Evolutionary conservation across 2,888 invertebrate genomes (phyloP).

Genomic region (Girardia tigrina): DNA sequence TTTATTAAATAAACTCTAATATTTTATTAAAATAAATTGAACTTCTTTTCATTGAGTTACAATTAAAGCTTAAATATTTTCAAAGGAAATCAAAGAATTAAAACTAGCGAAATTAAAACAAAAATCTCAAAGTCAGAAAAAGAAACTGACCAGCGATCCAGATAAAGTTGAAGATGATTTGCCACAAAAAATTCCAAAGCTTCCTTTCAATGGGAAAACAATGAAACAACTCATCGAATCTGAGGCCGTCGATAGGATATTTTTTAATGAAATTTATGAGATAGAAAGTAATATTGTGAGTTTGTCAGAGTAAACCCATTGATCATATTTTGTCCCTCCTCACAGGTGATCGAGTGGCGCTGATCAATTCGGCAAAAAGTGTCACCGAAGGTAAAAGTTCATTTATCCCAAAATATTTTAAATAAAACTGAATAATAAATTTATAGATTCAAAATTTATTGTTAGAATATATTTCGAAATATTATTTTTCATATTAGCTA

Average conservation of each 20-base stretch:
- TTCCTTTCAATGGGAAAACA: not conserved
- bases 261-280: conserved; percentile 8
- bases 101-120: conserved; percentile 2
- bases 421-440: not conserved
- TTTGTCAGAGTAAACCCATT: too few species aligned
- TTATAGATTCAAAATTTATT: too few species aligned
- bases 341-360: not conserved
- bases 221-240: conserved; percentile 16
- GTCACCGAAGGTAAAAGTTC: not conserved
- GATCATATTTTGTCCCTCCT: too few species aligned
- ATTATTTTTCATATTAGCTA: too few species aligned
- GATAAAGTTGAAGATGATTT: not conserved
- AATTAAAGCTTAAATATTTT: too few species aligned
- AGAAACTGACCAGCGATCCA: not conserved
- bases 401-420: not conserved
- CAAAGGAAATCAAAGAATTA: not conserved
- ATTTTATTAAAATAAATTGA: too few species aligned
- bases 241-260: not conserved
- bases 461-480: too few species aligned
- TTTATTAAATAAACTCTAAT: too few species aligned
- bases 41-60: too few species aligned
- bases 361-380: not conserved
- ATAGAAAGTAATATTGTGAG: not conserved
- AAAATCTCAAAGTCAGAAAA: not conserved
- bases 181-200: not conserved